phyloP scores from a whole-genome alignment of 1,140 invertebrate species.

The Campoletis sonorensis region DNA sequence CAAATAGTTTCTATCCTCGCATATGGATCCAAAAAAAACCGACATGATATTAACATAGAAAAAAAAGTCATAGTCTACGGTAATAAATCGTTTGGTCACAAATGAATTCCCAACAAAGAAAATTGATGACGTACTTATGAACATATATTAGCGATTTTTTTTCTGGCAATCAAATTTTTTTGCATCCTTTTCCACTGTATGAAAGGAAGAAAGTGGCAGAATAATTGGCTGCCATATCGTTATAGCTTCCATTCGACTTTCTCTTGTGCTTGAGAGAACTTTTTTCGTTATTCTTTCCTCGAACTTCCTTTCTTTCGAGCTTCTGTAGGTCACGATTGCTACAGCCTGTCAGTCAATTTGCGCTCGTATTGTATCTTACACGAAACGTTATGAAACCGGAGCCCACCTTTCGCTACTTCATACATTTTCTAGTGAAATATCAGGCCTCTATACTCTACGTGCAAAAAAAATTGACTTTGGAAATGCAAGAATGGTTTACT shows the following conservation, averaged over 20 bases:
- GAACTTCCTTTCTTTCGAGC: neutral
- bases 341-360: neutral
- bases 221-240: neutral
- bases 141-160: neutral
- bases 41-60: neutral
- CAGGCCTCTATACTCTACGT: neutral
- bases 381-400: neutral
- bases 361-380: neutral
- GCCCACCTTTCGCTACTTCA: neutral
- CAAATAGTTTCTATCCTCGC: neutral
- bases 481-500: neutral
- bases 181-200: neutral
- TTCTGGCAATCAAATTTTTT: neutral
- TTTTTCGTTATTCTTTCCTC: constrained; percentile 5
- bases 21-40: neutral
- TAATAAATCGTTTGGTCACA: neutral
- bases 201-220: neutral
- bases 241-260: neutral
- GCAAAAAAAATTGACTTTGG: neutral
- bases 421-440: neutral
- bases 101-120: neutral
- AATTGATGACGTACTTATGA: neutral
- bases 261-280: neutral
- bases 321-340: constrained; percentile 18
- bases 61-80: neutral